A percentile compares a stretch with the other conserved stretches of the same genome.
Conservation (phyloP, 1,140 invertebrate species). For the Musca vetustissima region DNA sequence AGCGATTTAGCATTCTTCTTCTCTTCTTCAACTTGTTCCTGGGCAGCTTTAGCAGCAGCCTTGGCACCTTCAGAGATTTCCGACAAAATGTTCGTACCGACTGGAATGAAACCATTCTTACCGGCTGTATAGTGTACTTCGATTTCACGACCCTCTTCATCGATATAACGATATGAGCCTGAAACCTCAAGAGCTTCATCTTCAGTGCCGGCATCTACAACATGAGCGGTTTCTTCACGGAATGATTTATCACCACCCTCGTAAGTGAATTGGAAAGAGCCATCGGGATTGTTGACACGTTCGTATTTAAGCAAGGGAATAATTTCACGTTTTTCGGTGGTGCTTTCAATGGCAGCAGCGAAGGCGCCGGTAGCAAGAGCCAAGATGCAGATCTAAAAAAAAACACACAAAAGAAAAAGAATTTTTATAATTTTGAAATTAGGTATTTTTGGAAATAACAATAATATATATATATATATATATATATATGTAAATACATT, state of each 20-base stretch:
- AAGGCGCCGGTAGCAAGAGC: constrained; percentile 13
- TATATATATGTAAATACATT: too few relatives aligned
- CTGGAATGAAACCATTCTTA: constrained; percentile 67
- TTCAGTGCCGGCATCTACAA: constrained; percentile 31
- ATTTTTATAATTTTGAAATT: neutral
- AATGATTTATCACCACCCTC: constrained; percentile 45
- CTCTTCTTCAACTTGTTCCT: constrained; percentile 5
- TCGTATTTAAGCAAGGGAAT: constrained; percentile 42
- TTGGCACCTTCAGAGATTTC: constrained; percentile 34
- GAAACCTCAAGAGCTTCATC: constrained; percentile 43
- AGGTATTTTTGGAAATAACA: too few relatives aligned
- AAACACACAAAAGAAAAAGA: neutral
- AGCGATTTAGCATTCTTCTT: neutral
- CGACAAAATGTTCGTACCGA: constrained; percentile 60
- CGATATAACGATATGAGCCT: constrained; percentile 63
- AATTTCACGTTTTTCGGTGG: constrained; percentile 25
- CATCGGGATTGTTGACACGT: constrained; percentile 43
- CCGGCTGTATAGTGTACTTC: constrained; percentile 68
- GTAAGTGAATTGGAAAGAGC: constrained; percentile 47
- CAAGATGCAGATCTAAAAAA: constrained; percentile 24
- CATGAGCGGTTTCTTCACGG: constrained; percentile 46
- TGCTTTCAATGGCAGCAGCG: constrained; percentile 28
- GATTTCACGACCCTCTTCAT: constrained; percentile 67
- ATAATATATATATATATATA: too few relatives aligned
- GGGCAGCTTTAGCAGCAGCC: constrained; percentile 14